Evolutionary conservation across 1,140 invertebrate species (phyloP).

Genomic region (Alviniconcha marisindica): DNA sequence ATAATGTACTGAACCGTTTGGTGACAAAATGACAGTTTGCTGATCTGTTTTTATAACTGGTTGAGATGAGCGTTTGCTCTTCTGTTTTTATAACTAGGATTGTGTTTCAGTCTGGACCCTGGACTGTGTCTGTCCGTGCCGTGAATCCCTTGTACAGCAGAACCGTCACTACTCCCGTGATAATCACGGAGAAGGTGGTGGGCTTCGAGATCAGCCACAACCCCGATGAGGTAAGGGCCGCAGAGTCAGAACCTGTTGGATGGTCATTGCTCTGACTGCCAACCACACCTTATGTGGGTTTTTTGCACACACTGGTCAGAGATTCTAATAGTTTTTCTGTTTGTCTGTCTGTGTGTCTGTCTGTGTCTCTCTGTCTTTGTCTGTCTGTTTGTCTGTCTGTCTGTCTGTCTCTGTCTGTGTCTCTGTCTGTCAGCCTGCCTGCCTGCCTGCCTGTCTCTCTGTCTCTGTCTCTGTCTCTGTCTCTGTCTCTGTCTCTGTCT

Average conservation of each 20-base stretch:
- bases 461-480: too few species aligned
- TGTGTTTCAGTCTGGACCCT: conserved; percentile 56
- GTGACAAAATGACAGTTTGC: too few species aligned
- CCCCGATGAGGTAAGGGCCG: not conserved
- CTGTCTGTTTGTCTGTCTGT: not conserved
- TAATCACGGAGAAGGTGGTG: conserved; percentile 10
- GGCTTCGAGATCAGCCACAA: not conserved
- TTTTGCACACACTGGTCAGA: too few species aligned
- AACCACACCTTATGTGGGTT: too few species aligned
- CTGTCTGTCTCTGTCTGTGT: not conserved
- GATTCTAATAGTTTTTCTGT: too few species aligned
- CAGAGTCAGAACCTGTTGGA: too few species aligned
- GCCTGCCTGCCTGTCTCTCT: not conserved
- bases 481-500: too few species aligned
- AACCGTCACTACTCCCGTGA: not conserved
- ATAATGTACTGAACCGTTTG: too few species aligned
- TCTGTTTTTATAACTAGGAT: not conserved
- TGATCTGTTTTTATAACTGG: too few species aligned
- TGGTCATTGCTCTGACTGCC: too few species aligned
- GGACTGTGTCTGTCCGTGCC: conserved; percentile 51
- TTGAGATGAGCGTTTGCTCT: too few species aligned
- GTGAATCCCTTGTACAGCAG: conserved; percentile 46
- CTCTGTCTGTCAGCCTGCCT: not conserved
- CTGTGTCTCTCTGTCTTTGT: not conserved
- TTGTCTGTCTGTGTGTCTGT: not conserved